Base-by-base conservation (phyloP, 2,888 invertebrate species). In the Halictus ligatus region DNA sequence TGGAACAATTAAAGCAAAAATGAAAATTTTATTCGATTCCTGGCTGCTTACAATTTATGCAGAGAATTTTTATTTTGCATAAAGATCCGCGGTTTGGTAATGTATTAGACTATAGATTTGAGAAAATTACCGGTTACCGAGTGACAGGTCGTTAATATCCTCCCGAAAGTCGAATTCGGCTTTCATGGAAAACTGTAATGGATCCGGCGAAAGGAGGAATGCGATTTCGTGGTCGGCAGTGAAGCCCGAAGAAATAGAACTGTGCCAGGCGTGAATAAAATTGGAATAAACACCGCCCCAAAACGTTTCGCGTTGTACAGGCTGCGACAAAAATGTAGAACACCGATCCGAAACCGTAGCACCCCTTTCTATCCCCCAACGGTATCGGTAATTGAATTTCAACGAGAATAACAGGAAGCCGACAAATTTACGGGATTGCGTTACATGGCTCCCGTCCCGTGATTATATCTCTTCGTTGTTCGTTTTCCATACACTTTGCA, bases 401-500 rank as follows among this genome's bases (percentile, higher is more conserved):
- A 87, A 89, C 90, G 86, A 83, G 88, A 85, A 89, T 91, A 92
- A 90, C 89, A 84, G 92, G 83, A 83, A 84, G 80, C 85, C 83
- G 88, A 92, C 89, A 91, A 91, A 91, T 91, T 92, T 91, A 90
- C 85, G 83, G 84, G 87, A 84, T 84, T 84, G 89, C 89, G 90
- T 86, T 90, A 89, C 89, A 88, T 85, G 87, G 88, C 77, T 84
- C 88, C 81, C 82, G 87, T 88, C 75, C 83, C 84, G 87, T 86
- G 87, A 89, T 89, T 88, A 89, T 88, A 88, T 88, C 89, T 85
- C 83, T 78, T 74, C 81, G 79, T 75, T 79, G 78, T 78, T 74
- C 85, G 80, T 85, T 88, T 88, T 88, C 78, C 85, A 85, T 83
- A 75, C 81, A 81, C 88, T 89, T 88, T 85, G 77, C 79, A 89